Evolutionary conservation across 2,888 invertebrate genomes (phyloP), one percentile per base, ranked within the genome.

Genomic region (Hypomecis punctinalis): DNA sequence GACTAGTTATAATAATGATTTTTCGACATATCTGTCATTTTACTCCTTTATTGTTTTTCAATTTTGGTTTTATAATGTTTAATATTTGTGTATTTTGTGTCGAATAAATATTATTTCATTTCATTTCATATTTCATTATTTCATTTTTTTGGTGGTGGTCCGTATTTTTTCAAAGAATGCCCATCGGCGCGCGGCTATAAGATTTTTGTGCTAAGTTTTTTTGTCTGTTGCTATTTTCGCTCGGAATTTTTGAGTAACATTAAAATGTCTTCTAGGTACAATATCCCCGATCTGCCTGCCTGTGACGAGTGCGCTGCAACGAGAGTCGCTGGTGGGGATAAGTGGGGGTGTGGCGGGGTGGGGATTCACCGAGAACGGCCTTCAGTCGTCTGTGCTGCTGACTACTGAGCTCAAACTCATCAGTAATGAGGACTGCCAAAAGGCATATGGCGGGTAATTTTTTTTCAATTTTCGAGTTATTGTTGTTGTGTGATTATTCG

Each of bases 251-350:
- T 23, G 23, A 23, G 23, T 23, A 23, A 23, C 23, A 23, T 23
- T 23, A 3, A 23, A 23, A 23, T 23, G 23, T 39, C 5, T 60
- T 43, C n/a, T 75, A 91, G 87, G 81, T 40, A 94, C 82, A 58
- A 88, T 91, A 63, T 86, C 84, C 45, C 89, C 94, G 5, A 83
- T 94, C 60, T 94, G 94, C 68, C 68, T 94, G 59, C 94, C 94
- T 5, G 76, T 80, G 5, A 85, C 81, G 0, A 40, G 72, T 0
- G 75, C 79, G 0, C 68, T 93, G 0, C 82, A 86, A 75, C 70
- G 39, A 0, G 79, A 84, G 64, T 65, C 76, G 5, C 66, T 87
- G 53, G 78, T 77, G 1, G 86, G 85, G 0, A 43, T 73, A 46
- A 75, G 83, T 67, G 88, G 86, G 0, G 75, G 81, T 0, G 94